Evolutionary conservation across 2,113 vertebrate genomes (phyloP).

Genomic region (Larimichthys polyactis): DNA sequence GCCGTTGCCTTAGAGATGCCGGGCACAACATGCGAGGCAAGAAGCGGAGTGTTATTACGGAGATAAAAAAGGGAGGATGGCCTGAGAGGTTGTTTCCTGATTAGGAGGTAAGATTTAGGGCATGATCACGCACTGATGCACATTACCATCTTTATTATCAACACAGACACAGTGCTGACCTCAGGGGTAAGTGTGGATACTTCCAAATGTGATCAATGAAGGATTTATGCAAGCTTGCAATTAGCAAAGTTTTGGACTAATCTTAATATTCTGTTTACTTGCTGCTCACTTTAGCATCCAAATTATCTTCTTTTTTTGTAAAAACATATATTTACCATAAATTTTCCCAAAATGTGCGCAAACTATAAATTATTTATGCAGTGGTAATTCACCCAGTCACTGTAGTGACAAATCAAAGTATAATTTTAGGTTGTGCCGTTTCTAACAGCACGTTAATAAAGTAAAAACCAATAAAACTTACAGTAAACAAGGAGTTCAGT

Average conservation of each 20-base stretch:
- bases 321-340: no score
- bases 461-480: constrained; percentile 83
- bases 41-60: constrained; percentile 3
- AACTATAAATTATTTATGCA: no score
- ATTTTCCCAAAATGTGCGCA: no score
- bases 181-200: not conserved
- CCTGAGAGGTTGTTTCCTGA: constrained; percentile 44
- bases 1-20: constrained; percentile 35
- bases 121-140: constrained; percentile 24
- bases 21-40: not conserved
- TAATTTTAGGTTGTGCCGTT: not conserved
- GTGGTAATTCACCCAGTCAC: no score
- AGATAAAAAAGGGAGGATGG: constrained; percentile 42
- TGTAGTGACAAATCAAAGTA: no score
- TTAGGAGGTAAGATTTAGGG: constrained; percentile 31
- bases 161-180: constrained; percentile 19
- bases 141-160: constrained; percentile 49
- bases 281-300: not conserved
- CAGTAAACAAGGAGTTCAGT: constrained; percentile 98
- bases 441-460: not conserved
- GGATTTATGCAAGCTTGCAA: constrained; percentile 11
- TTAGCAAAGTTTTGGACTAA: not conserved
- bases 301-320: not conserved
- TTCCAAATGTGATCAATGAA: not conserved
- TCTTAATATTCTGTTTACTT: not conserved